Evolutionary conservation across 2,888 invertebrate species (phyloP).

Genomic region (Andrena camellia): DNA sequence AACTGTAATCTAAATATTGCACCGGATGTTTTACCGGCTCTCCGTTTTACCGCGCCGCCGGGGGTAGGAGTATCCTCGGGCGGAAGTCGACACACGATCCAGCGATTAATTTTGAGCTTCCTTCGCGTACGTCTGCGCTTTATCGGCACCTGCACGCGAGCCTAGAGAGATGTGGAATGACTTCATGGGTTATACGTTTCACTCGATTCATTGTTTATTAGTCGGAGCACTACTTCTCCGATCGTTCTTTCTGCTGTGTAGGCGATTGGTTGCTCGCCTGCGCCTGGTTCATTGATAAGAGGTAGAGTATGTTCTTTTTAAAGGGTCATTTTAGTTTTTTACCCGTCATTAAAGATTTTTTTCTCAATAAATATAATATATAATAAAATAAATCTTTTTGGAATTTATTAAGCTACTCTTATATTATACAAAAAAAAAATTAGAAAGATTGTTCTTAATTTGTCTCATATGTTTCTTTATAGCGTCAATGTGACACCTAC

Average conservation of each 20-base stretch:
- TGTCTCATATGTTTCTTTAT: too few relatives aligned
- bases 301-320: too few relatives aligned
- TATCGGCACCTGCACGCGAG: slow-evolving; percentile 39
- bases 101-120: slow-evolving; percentile 40
- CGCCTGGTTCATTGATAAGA: too few relatives aligned
- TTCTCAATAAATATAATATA: too few relatives aligned
- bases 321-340: too few relatives aligned
- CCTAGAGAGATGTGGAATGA: slow-evolving; percentile 6
- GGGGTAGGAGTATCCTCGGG: slow-evolving; percentile 7
- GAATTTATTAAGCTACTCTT: too few relatives aligned
- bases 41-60: slow-evolving; percentile 21
- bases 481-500: too few relatives aligned
- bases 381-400: too few relatives aligned
- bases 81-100: slow-evolving; percentile 48
- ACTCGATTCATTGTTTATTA: slow-evolving; percentile 41
- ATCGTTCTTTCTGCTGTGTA: neutral
- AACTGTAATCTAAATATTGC: slow-evolving; percentile 48
- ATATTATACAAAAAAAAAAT: too few relatives aligned
- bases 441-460: too few relatives aligned
- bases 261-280: neutral
- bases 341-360: too few relatives aligned
- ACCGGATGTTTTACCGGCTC: slow-evolving; percentile 34
- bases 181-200: slow-evolving; percentile 21
- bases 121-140: slow-evolving; percentile 29
- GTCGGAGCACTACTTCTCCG: neutral